Conservation (phyloP, 2,888 invertebrate genomes). For the Uloborus plumipes region DNA sequence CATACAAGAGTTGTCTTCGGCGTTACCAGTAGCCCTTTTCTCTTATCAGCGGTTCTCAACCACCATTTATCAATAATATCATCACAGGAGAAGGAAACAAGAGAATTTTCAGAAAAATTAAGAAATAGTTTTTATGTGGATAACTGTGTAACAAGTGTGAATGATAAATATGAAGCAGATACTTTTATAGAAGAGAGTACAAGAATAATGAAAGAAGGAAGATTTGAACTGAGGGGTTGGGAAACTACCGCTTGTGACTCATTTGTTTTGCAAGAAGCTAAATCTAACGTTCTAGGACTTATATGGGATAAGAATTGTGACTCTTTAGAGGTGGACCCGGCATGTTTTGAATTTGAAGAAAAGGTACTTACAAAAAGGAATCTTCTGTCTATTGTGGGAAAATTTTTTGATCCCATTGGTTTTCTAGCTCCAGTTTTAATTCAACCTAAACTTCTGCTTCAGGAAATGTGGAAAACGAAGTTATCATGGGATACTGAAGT, state of each 20-base stretch:
- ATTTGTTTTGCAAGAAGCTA: background rate
- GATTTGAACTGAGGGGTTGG: slow-evolving; percentile 22
- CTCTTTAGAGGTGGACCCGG: background rate
- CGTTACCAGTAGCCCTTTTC: slow-evolving; percentile 6
- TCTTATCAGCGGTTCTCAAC: background rate
- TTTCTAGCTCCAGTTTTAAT: background rate
- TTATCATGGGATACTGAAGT: background rate
- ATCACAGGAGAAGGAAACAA: background rate
- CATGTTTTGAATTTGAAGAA: slow-evolving; percentile 7
- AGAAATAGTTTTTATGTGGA: slow-evolving; percentile 5
- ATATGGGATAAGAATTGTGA: background rate
- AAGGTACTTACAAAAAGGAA: slow-evolving; percentile 13
- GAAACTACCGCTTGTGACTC: background rate
- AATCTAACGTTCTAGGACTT: slow-evolving; percentile 2
- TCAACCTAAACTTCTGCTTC: background rate
- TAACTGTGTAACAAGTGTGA: slow-evolving; percentile 12
- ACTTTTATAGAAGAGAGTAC: slow-evolving; percentile 20
- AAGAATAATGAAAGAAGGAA: slow-evolving; percentile 19
- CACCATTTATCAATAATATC: background rate
- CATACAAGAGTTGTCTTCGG: slow-evolving; percentile 18
- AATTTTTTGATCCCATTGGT: background rate
- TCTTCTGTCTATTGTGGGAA: background rate
- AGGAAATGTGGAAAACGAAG: slow-evolving; percentile 1
- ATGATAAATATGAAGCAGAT: background rate
- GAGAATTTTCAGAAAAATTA: background rate